These are phyloP conservation scores for Taenioides sp. DNA, from an alignment of 2,797 vertebrate species.

Conservation along the genomic window DNA sequence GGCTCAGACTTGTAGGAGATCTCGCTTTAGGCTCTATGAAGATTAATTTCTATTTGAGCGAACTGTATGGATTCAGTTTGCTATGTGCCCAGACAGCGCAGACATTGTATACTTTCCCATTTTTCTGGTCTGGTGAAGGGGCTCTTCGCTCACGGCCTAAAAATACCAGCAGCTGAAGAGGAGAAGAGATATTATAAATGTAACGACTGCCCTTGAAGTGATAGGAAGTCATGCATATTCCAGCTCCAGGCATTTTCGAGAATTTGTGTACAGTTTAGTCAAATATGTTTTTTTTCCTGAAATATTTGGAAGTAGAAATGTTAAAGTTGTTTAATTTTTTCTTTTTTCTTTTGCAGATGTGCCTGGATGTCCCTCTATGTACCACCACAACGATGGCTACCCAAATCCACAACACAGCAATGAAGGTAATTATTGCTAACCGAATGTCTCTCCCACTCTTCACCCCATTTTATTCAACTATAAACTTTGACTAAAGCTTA, in stretches of 20 bases:
- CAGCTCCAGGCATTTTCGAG: not conserved
- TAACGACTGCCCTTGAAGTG: conserved; percentile 58
- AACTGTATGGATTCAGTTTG: conserved; percentile 26
- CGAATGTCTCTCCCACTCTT: not conserved
- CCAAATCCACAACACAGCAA: conserved; percentile 73
- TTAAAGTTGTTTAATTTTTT: not conserved
- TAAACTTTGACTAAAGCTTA: no score
- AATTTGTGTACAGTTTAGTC: not conserved
- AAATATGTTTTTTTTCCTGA: not conserved
- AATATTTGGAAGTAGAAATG: not conserved
- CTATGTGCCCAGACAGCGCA: conserved; percentile 56
- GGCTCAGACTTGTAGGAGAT: conserved; percentile 23
- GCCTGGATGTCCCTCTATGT: conserved; percentile 88
- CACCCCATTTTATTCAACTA: not conserved
- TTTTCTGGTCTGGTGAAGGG: conserved; percentile 51
- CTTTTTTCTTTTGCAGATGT: conserved; percentile 75
- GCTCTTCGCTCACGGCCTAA: conserved; percentile 56
- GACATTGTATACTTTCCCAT: conserved; percentile 54
- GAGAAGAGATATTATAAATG: conserved; percentile 69
- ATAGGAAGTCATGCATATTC: conserved; percentile 13
- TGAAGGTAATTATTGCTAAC: conserved; percentile 75
- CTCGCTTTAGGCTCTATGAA: conserved; percentile 18
- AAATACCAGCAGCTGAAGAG: conserved; percentile 61
- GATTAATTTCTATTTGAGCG: conserved; percentile 45
- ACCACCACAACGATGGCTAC: conserved; percentile 84